These are phyloP conservation scores for Phragmatobia fuliginosa DNA, from an alignment of 2,888 invertebrate species.

Conservation along the genomic window DNA sequence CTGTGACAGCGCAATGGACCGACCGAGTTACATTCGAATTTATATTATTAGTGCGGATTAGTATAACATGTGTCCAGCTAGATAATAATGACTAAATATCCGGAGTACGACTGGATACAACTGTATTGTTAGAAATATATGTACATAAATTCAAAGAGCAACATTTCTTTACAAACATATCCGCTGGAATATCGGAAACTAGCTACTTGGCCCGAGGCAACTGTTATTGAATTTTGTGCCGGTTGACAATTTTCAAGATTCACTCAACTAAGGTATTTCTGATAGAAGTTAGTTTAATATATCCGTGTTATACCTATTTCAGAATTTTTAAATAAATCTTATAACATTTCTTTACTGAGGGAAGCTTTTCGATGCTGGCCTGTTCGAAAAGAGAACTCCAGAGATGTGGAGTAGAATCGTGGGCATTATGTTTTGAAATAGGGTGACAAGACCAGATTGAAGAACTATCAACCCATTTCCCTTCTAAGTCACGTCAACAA, in stretches of 20 bases:
- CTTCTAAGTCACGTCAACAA: no score
- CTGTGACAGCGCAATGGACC: no score
- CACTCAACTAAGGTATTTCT: slow-evolving; percentile 7
- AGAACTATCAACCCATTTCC: no score
- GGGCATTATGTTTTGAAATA: no score
- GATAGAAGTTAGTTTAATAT: slow-evolving; percentile 5
- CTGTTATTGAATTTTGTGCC: slow-evolving; percentile 47
- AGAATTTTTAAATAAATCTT: background rate
- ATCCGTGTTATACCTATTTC: background rate
- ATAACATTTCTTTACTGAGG: background rate
- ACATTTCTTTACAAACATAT: slow-evolving; percentile 44
- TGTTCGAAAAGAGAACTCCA: no score
- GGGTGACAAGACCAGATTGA: no score
- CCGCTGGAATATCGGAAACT: slow-evolving; percentile 43
- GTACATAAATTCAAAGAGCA: slow-evolving; percentile 32
- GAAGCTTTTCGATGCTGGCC: no score
- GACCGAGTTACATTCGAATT: no score
- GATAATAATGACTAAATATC: background rate
- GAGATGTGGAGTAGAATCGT: no score
- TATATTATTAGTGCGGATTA: no score
- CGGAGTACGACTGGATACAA: slow-evolving; percentile 15
- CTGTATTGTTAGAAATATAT: slow-evolving; percentile 32
- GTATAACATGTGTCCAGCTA: background rate
- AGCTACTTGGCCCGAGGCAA: slow-evolving; percentile 31
- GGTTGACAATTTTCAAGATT: slow-evolving; percentile 31